Base-by-base conservation (phyloP, 2,797 vertebrate species). In the Lutjanus argentimaculatus region DNA sequence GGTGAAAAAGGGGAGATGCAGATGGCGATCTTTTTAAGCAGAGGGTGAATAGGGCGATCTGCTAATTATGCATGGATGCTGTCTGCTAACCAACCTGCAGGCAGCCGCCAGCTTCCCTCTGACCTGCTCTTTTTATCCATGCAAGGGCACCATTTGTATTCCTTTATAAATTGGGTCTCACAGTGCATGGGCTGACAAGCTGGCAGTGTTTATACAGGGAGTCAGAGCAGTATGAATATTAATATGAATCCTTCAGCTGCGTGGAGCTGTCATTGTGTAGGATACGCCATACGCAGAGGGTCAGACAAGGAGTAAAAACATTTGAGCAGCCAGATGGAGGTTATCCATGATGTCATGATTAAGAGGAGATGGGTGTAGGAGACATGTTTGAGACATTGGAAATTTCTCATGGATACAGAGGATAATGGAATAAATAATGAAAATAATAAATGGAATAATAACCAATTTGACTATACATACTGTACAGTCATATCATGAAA, bases 81-180 rank as follows among this genome's bases (percentile, higher is more conserved):
- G 87, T 91, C 85, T 90, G 79, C 79, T 85, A 79, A 77, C 74
- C 71, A 80, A 88, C 89, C 91, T 88, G 82, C 87, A 84, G 91
- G 89, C 88, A 81, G 85, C 80, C 72, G 57, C 69, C 83, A 80
- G 86, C 88, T 77, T 84, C 80, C 61, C 85, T 72, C 87, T 91
- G 90, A 90, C 90, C 89, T 85, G 77, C 77, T 87, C 82, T 67
- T 88, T 92, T 86, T 77, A 79, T 89, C 80, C 30, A 48, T 70
- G 78, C 90, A 93, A 95, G 93, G 93, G 82, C 93, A 75, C 76
- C 83, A 91, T 94, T 94, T 93, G 91, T 92, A 93, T 95, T 95
- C 93, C 81, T 87, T 79, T 48, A 65, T 80, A 86, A 91, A 91
- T 51, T 79, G 73, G 81, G 45, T 53, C 82, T 87, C 12, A 62